phyloP scores from a whole-genome alignment of 1,140 invertebrate species.

The Tetramorium alpestre region DNA sequence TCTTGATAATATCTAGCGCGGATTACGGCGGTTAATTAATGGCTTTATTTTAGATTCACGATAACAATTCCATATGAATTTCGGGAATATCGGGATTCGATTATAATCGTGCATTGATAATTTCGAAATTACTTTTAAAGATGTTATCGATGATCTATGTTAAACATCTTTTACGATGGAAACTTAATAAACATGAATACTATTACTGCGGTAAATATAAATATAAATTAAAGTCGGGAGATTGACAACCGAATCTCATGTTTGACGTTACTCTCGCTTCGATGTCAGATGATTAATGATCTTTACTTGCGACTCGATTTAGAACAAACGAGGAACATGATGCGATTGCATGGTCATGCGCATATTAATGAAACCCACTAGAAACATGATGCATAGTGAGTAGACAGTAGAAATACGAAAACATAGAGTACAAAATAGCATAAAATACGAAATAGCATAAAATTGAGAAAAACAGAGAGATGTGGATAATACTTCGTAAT shows the following conservation, averaged over 20 bases:
- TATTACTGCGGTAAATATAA: neutral
- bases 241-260: neutral
- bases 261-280: constrained; percentile 10
- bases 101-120: neutral
- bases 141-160: neutral
- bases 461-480: neutral
- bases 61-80: neutral
- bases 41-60: neutral
- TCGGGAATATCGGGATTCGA: neutral
- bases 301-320: neutral
- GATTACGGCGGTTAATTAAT: neutral
- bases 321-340: neutral
- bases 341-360: neutral
- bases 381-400: neutral
- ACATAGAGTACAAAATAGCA: neutral
- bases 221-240: neutral
- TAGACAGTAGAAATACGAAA: neutral
- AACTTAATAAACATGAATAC: neutral
- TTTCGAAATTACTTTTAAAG: neutral
- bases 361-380: constrained; percentile 24
- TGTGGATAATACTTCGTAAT: neutral
- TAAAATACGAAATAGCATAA: neutral
- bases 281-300: constrained; percentile 18
- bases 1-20: neutral
- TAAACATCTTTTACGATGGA: neutral